Conservation (phyloP, 2,888 invertebrate genomes). For the Eupelmus urozonus region DNA sequence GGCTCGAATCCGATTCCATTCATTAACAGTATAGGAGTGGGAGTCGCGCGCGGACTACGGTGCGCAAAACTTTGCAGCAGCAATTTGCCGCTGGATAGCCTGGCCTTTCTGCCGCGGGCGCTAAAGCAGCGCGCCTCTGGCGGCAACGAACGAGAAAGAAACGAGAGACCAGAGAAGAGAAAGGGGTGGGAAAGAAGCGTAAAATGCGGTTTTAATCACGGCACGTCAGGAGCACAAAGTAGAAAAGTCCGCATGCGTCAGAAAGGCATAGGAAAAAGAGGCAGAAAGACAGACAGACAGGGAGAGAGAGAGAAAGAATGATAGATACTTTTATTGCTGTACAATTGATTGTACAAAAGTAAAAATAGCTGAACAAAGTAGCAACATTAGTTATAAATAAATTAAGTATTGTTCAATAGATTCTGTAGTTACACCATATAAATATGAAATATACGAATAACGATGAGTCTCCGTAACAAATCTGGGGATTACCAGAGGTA, state of each 20-base stretch:
- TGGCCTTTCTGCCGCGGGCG: background rate
- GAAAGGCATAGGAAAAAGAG: background rate
- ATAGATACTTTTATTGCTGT: too few relatives aligned
- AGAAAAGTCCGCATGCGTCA: conserved; percentile 42
- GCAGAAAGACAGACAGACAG: background rate
- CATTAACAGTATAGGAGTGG: conserved; percentile 18
- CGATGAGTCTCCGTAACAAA: too few relatives aligned
- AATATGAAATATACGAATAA: too few relatives aligned
- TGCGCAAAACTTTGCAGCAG: conserved; percentile 22
- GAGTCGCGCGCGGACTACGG: too few relatives aligned
- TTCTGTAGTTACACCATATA: too few relatives aligned
- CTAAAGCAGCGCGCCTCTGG: background rate
- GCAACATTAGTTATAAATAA: too few relatives aligned
- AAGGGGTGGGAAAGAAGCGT: background rate
- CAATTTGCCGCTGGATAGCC: conserved; percentile 29
- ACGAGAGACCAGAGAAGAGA: background rate
- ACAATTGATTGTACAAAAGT: too few relatives aligned
- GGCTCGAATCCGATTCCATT: conserved; percentile 47
- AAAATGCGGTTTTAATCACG: conserved; percentile 47
- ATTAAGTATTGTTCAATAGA: too few relatives aligned
- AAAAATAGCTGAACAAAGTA: too few relatives aligned
- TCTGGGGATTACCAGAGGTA: too few relatives aligned
- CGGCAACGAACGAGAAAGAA: background rate
- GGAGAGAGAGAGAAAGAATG: background rate
- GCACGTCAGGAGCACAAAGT: conserved; percentile 36